Conservation (phyloP, 2,888 invertebrate species). For the Nebria salina region DNA sequence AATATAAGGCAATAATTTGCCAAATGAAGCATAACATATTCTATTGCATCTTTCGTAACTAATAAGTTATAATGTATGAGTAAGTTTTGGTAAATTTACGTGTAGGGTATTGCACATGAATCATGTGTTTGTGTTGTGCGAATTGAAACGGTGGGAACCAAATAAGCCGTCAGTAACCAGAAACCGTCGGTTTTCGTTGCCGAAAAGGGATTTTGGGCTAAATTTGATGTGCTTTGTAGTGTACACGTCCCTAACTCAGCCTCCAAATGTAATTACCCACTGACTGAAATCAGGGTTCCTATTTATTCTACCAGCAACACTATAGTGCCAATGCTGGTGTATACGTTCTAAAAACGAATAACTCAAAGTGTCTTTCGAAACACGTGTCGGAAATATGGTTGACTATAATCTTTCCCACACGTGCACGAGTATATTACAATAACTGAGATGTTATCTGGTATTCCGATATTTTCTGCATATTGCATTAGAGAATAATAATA, state of each 20-base stretch:
- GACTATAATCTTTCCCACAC: slow-evolving; percentile 13
- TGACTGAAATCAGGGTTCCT: slow-evolving; percentile 24
- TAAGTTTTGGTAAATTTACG: neutral
- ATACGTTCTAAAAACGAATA: slow-evolving; percentile 2
- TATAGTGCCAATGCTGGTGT: neutral
- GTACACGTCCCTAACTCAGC: neutral
- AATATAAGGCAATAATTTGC: no score
- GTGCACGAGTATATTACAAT: neutral
- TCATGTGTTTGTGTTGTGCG: slow-evolving; percentile 13
- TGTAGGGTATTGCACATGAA: neutral
- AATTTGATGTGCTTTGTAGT: slow-evolving; percentile 18
- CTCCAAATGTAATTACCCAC: slow-evolving; percentile 29
- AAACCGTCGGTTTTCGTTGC: slow-evolving; percentile 18
- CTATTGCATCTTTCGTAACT: neutral
- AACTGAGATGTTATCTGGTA: neutral
- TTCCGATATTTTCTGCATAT: neutral
- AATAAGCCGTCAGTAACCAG: slow-evolving; percentile 10
- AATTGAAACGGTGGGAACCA: slow-evolving; percentile 15
- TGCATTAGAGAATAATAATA: neutral
- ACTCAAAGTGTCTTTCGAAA: slow-evolving; percentile 5
- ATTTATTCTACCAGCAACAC: slow-evolving; percentile 13
- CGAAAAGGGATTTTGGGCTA: slow-evolving; percentile 3
- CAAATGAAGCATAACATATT: neutral
- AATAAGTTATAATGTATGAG: slow-evolving; percentile 9
- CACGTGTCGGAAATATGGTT: slow-evolving; percentile 16